Evolutionary conservation across 1,140 invertebrate genomes (phyloP).

Genomic region (Drosophila punjabiensis): DNA sequence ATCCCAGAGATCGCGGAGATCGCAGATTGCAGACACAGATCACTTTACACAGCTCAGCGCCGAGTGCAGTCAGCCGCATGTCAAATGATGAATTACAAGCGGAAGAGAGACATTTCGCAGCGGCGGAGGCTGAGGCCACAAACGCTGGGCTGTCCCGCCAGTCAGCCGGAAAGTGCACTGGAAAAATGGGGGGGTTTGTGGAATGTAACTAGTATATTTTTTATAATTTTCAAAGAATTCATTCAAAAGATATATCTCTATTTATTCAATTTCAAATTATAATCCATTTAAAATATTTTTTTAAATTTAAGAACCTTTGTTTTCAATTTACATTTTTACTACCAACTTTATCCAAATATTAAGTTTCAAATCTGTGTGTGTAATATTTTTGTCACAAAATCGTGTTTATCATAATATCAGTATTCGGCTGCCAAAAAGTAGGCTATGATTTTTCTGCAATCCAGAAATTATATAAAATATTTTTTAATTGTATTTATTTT

Average conservation of each 20-base stretch:
- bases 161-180: constrained; percentile 38
- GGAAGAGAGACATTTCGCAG: constrained; percentile 81
- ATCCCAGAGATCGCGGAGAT: constrained; percentile 7
- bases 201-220: background rate
- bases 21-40: constrained; percentile 45
- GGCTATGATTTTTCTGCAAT: background rate
- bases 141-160: constrained; percentile 32
- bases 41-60: constrained; percentile 64
- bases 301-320: background rate
- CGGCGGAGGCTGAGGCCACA: constrained; percentile 44
- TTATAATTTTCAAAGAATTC: background rate
- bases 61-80: constrained; percentile 58
- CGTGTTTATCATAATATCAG: no score
- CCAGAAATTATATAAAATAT: background rate
- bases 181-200: background rate
- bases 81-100: constrained; percentile 85
- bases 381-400: background rate
- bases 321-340: background rate
- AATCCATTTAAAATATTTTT: background rate
- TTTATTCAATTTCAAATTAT: background rate
- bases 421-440: no score
- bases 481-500: background rate
- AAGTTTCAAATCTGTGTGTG: background rate
- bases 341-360: background rate
- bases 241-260: background rate